Evolutionary conservation across 2,888 invertebrate genomes (phyloP).

Genomic region (Tenodera sinensis): DNA sequence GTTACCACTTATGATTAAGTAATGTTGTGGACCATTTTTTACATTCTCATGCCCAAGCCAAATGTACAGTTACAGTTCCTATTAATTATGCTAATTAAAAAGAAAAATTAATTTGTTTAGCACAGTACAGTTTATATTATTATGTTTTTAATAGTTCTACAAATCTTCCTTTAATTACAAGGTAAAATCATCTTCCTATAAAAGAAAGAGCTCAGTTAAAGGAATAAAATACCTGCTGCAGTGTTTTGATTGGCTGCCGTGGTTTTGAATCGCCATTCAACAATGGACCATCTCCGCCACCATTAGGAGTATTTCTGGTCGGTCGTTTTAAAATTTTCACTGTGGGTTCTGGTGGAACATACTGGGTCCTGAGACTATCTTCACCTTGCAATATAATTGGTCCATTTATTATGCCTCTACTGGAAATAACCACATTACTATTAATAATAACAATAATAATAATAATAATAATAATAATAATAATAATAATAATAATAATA

Average conservation of each 20-base stretch:
- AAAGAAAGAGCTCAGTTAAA: not conserved
- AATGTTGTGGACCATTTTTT: no score
- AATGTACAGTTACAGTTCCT: no score
- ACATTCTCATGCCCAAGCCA: no score
- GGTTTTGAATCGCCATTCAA: slow-evolving; percentile 65
- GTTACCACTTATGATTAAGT: no score
- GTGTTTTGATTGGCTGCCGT: slow-evolving; percentile 71
- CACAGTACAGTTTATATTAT: no score
- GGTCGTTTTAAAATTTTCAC: slow-evolving; percentile 81
- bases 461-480: no score
- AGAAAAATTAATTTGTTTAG: no score
- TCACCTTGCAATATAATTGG: slow-evolving; percentile 72
- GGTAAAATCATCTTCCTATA: not conserved
- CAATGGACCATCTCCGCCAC: slow-evolving; percentile 52
- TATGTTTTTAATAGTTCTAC: no score
- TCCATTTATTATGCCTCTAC: slow-evolving; percentile 39
- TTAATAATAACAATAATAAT: no score
- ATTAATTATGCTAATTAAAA: no score
- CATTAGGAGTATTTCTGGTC: slow-evolving; percentile 37
- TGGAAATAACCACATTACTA: slow-evolving; percentile 1
- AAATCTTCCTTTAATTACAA: no score
- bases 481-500: no score
- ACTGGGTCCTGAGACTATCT: slow-evolving; percentile 75
- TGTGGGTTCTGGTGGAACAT: slow-evolving; percentile 68
- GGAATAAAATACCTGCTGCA: slow-evolving; percentile 55